Base-by-base conservation (phyloP, 2,797 vertebrate species). In the Neomorphus geoffroyi region DNA sequence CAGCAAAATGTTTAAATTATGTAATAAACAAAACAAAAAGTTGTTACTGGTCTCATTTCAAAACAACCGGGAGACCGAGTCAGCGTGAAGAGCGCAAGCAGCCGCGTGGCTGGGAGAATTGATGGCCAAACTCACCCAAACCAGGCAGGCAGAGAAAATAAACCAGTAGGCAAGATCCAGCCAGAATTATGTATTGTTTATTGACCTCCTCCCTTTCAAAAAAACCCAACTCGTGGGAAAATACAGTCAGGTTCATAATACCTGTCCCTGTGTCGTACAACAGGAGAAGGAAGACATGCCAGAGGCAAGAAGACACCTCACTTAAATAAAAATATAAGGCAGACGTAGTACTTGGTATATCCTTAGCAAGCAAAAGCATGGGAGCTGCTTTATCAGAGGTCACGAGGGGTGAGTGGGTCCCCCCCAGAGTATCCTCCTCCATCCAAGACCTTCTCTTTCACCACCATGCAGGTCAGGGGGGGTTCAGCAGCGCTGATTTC, bases 1-100 rank as follows among this genome's bases (percentile, higher is more conserved):
- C 96, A 95, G 95, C 92, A 96, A 98, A 97, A 96, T 96, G 94
- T 97, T 98, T 97, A 96, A 95, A 98, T 96, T 96, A 97, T 92
- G 94, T 97, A 98, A 98, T 98, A 98, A 96, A 96, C 74, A 95
- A 95, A 93, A 85, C 24, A 96, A 95, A 96, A 92, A 96, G 65
- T 72, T 82, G 81, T 92, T 88, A 88, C 56, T 84, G 43, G 64
- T 78, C 70, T 94, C 41, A 62, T 78, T 94, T 96, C 48, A 41
- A 65, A 91, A 71, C 18, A 92, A 50, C 17, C 35, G 54, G 27
- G 30, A 80, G 70, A 51, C 8, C 0, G 0, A 73, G 19, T 54
- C 37, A 89, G 22, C 32, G 37, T 3, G 5, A 82, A 53, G 54
- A 79, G 8, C 4, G 1, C 22, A 66, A 78, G 54, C 7, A 1